A percentile compares a stretch with the other conserved stretches of the same genome.
phyloP scores from a whole-genome alignment of 2,113 vertebrate species.

The Diadophis punctatus region DNA sequence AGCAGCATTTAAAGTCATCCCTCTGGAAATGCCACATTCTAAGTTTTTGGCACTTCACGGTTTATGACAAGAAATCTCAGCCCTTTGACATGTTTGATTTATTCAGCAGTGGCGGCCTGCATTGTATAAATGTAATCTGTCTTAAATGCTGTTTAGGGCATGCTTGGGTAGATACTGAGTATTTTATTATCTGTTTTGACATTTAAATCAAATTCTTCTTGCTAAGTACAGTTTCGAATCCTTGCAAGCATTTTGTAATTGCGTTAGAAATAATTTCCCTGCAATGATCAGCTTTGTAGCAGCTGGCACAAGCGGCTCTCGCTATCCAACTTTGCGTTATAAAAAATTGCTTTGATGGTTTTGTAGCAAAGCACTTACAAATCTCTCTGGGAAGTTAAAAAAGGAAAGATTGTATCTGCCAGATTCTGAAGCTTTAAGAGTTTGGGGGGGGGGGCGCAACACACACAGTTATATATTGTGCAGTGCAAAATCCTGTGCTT shows the following conservation, averaged over 20 bases:
- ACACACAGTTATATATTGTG: not conserved
- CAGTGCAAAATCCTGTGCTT: not conserved
- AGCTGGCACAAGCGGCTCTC: not conserved
- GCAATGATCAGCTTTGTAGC: not conserved
- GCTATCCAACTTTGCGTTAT: not conserved
- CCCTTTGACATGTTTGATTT: not conserved
- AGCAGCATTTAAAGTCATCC: not conserved
- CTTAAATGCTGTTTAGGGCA: not conserved
- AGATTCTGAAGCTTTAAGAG: not conserved
- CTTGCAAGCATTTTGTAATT: not conserved
- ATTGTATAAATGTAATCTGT: not conserved
- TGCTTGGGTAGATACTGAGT: not conserved
- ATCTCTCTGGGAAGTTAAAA: too few species aligned
- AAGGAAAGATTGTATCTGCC: not conserved
- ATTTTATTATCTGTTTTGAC: not conserved
- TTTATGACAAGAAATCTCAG: not conserved
- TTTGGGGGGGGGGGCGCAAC: too few species aligned
- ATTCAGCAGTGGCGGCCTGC: not conserved
- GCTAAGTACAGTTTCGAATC: not conserved
- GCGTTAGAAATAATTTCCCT: not conserved
- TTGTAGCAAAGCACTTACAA: not conserved
- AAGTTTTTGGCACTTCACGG: not conserved
- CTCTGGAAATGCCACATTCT: not conserved
- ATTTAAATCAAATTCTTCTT: not conserved
- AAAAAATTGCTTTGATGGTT: not conserved